Evolutionary conservation across 2,888 invertebrate species (phyloP), one percentile per base, ranked within the genome.

Genomic region (Lasioglossum calceatum): DNA sequence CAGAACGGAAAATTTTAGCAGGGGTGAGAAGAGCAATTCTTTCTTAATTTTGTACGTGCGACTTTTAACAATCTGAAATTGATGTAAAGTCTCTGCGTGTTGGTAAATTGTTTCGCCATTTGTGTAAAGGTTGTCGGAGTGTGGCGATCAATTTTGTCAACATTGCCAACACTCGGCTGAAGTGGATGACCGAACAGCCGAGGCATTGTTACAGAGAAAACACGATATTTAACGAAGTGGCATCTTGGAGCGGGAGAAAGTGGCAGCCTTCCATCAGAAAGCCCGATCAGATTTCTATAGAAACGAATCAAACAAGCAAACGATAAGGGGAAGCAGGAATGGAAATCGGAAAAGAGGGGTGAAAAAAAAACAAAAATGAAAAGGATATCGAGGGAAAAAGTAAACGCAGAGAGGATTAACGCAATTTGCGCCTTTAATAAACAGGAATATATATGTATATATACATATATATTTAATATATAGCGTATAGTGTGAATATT

Each of bases 391-490:
- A 72, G 70, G 58, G 80, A 50, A 76, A 39, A 78, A 58, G 44
- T 58, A 58, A 77, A 82, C 73, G 79, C 47, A 67, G 47, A 77
- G 77, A 77, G 72, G 80, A 82, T 76, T 82, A 87, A 89, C 79
- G 87, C 85, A 82, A 82, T 81, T 84, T 89, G 89, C 91, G 89
- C 89, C 89, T 89, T 90, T 82, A 77, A 86, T 87, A 79, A 58
- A 76, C 58, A 77, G 14, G 78, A 58, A 36, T 81, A 76, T 47
- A 36, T 42, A 81, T 47, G n/a, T 36, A 81, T 54, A 73, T 32
- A 81, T 67, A 70, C 32, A 76, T 47, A 79, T 71, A 70, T 77
- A 50, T 47, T 67, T 67, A 47, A 77, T 77, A 77, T 61, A 44
- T 61, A 77, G 32, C 32, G 42, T 42, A 77, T 77, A 77, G 27